Conservation (phyloP, 1,140 invertebrate species). For the Vanessa atalanta region DNA sequence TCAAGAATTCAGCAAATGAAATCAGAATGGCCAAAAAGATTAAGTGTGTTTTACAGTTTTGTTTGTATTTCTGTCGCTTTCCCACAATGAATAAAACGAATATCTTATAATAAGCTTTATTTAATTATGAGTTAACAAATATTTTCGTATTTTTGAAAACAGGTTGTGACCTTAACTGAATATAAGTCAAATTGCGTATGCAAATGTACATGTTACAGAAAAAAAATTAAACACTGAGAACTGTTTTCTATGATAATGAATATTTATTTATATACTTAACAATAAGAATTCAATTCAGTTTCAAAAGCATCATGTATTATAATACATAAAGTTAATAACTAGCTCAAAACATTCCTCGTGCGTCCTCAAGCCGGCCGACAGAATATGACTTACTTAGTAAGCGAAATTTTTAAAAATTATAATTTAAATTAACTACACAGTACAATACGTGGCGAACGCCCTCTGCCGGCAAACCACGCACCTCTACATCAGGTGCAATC, state of each 20-base stretch:
- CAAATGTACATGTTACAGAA: slow-evolving; percentile 73
- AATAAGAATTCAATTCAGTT: slow-evolving; percentile 79
- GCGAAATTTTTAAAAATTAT: slow-evolving; percentile 67
- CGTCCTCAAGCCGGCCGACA: slow-evolving; percentile 64
- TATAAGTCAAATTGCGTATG: slow-evolving; percentile 77
- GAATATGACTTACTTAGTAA: slow-evolving; percentile 72
- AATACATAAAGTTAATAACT: slow-evolving; percentile 78
- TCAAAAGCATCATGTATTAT: slow-evolving; percentile 76
- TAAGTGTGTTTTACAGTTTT: neutral
- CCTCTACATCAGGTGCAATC: slow-evolving; percentile 7
- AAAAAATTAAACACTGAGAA: slow-evolving; percentile 77
- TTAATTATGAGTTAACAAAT: slow-evolving; percentile 81
- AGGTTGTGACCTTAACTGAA: slow-evolving; percentile 80
- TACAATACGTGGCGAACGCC: slow-evolving; percentile 36
- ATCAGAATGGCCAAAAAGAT: neutral
- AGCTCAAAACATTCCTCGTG: slow-evolving; percentile 65
- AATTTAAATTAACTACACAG: slow-evolving; percentile 71
- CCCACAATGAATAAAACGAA: slow-evolving; percentile 71
- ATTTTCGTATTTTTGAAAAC: slow-evolving; percentile 80
- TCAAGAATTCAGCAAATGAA: too few relatives aligned
- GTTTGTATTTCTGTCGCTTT: neutral
- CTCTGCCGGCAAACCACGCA: slow-evolving; percentile 12
- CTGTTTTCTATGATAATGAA: slow-evolving; percentile 76
- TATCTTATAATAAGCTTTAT: slow-evolving; percentile 81
- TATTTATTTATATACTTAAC: slow-evolving; percentile 76